Conservation (phyloP, 2,797 vertebrate species). For the Decapterus maruadsi region DNA sequence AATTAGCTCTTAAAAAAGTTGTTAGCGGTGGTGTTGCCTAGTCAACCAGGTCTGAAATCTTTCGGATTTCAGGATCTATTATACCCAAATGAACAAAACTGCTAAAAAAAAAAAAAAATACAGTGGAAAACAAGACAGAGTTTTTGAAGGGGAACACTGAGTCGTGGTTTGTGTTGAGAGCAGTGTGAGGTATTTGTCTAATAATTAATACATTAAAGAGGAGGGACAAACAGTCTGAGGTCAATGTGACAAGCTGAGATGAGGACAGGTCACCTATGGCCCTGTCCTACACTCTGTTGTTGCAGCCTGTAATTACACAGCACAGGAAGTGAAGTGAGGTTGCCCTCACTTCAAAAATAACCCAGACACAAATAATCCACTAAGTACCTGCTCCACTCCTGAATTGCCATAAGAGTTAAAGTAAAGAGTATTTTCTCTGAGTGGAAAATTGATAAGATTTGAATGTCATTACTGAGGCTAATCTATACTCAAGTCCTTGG, state of each 20-base stretch:
- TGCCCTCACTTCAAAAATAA: slow-evolving; percentile 18
- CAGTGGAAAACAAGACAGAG: background rate
- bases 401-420: background rate
- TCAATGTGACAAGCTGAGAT: slow-evolving; percentile 53
- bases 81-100: background rate
- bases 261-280: slow-evolving; percentile 26
- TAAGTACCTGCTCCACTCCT: background rate
- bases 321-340: slow-evolving; percentile 7
- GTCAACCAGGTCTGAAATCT: background rate
- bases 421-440: background rate
- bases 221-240: slow-evolving; percentile 42
- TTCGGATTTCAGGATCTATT: background rate
- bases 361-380: slow-evolving; percentile 4
- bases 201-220: slow-evolving; percentile 61
- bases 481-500: too few relatives aligned
- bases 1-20: too few relatives aligned
- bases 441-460: too few relatives aligned
- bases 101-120: background rate
- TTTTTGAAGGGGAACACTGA: background rate
- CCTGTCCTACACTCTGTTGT: slow-evolving; percentile 15
- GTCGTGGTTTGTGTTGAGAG: too few relatives aligned
- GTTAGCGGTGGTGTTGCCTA: too few relatives aligned
- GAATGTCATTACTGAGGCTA: too few relatives aligned
- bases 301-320: slow-evolving; percentile 13
- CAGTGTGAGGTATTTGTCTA: slow-evolving; percentile 17